Percentiles rank a stretch among this genome's conserved stretches.
Evolutionary conservation across 2,888 invertebrate genomes (phyloP).

Genomic region (Acrobeloides nanus): DNA sequence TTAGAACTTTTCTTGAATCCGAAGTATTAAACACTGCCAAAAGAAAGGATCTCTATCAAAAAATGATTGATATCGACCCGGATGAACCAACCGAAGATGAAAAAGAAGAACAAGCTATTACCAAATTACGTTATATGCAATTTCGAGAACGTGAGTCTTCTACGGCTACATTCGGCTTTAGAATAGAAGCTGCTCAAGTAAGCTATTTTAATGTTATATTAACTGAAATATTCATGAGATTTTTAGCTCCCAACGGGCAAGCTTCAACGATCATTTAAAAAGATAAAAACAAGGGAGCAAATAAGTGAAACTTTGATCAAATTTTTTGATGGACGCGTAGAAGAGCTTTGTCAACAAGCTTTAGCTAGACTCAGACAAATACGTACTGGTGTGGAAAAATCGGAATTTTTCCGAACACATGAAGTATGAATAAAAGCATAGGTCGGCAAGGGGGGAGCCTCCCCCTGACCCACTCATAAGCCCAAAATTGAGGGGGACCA

Average conservation of each 20-base stretch:
- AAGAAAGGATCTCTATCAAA: slow-evolving; percentile 80
- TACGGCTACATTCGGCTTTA: slow-evolving; percentile 81
- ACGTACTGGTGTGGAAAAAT: slow-evolving; percentile 71
- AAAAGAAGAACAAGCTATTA: slow-evolving; percentile 71
- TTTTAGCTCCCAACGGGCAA: slow-evolving; percentile 38
- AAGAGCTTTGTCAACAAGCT: slow-evolving; percentile 59
- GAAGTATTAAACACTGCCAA: slow-evolving; percentile 82
- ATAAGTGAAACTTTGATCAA: slow-evolving; percentile 37
- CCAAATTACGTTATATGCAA: slow-evolving; percentile 90
- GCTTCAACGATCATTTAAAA: slow-evolving; percentile 71
- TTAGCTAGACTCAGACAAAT: slow-evolving; percentile 70
- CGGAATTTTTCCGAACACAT: slow-evolving; percentile 77
- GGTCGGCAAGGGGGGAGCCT: too few species aligned
- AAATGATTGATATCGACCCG: slow-evolving; percentile 86
- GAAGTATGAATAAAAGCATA: slow-evolving; percentile 62
- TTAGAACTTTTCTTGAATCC: slow-evolving; percentile 78
- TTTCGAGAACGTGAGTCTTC: slow-evolving; percentile 88
- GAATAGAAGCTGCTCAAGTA: slow-evolving; percentile 86
- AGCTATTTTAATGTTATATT: slow-evolving; percentile 47
- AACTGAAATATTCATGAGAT: slow-evolving; percentile 55
- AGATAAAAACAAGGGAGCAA: slow-evolving; percentile 71
- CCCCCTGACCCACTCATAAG: too few species aligned
- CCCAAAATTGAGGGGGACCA: too few species aligned
- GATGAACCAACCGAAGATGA: slow-evolving; percentile 77
- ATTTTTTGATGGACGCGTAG: slow-evolving; percentile 41